Conservation (phyloP, 2,888 invertebrate genomes). For the Melieria omissa region DNA sequence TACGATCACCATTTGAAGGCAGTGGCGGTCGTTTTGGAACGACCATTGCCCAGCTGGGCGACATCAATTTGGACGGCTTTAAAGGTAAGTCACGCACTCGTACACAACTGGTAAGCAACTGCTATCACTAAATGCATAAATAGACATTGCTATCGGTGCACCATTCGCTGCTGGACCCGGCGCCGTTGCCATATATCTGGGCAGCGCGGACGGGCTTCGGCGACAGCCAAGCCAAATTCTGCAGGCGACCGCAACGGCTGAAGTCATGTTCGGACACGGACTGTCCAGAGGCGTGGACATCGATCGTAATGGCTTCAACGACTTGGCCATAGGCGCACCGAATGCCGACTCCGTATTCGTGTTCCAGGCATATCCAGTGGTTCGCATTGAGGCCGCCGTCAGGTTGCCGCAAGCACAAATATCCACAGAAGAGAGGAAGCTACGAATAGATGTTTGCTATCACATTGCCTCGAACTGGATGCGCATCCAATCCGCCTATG, state of each 20-base stretch:
- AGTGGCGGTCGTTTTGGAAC: slow-evolving; percentile 47
- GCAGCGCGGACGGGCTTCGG: slow-evolving; percentile 54
- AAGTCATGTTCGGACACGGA: slow-evolving; percentile 49
- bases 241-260: slow-evolving; percentile 55
- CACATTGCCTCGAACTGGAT: slow-evolving; percentile 30
- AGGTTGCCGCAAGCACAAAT: slow-evolving; percentile 44
- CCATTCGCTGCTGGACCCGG: slow-evolving; percentile 70
- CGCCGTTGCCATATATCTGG: slow-evolving; percentile 70
- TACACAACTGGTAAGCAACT: slow-evolving; percentile 50
- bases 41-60: slow-evolving; percentile 60
- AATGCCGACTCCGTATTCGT: slow-evolving; percentile 57
- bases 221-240: slow-evolving; percentile 58
- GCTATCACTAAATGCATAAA: background rate
- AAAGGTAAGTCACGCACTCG: slow-evolving; percentile 62
- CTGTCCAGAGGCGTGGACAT: slow-evolving; percentile 63
- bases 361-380: slow-evolving; percentile 57
- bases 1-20: slow-evolving; percentile 35
- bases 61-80: slow-evolving; percentile 73
- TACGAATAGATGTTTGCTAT: slow-evolving; percentile 47
- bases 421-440: slow-evolving; percentile 45
- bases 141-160: slow-evolving; percentile 72
- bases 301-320: slow-evolving; percentile 48
- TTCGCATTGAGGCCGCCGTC: slow-evolving; percentile 45
- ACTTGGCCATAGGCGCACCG: slow-evolving; percentile 59
- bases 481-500: background rate